Evolutionary conservation across 2,888 invertebrate genomes (phyloP).

Genomic region (Buathra laborator): DNA sequence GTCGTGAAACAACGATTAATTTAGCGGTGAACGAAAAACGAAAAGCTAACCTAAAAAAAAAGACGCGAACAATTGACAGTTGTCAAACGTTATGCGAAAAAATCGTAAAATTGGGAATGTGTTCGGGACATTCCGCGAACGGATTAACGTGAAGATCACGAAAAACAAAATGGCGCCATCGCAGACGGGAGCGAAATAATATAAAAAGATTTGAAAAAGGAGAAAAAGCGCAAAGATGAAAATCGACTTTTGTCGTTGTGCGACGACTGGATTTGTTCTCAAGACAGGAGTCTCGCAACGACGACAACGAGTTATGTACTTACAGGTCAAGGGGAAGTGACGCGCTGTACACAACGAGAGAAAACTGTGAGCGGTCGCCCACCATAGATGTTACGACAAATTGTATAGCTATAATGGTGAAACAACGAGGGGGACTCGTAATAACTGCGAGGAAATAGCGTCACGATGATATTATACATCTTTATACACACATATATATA

Average conservation of each 20-base stretch:
- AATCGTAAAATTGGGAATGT: too few species aligned
- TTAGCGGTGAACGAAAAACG: too few species aligned
- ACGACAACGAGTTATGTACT: slow-evolving; percentile 47
- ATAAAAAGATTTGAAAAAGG: neutral
- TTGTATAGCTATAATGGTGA: slow-evolving; percentile 18
- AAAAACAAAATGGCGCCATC: too few species aligned
- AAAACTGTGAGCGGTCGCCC: slow-evolving; percentile 57
- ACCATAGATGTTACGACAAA: slow-evolving; percentile 44
- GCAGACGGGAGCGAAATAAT: too few species aligned
- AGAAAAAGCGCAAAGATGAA: slow-evolving; percentile 36
- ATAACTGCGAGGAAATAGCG: slow-evolving; percentile 19
- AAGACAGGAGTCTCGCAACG: neutral
- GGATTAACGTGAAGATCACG: too few species aligned
- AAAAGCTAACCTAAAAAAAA: too few species aligned
- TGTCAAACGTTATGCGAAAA: too few species aligned
- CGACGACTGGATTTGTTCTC: slow-evolving; percentile 33
- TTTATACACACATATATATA: neutral
- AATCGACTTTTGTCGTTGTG: slow-evolving; percentile 50
- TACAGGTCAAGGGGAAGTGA: slow-evolving; percentile 64
- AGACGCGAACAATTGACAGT: too few species aligned
- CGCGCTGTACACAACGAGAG: slow-evolving; percentile 56
- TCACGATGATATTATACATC: neutral
- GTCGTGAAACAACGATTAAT: too few species aligned
- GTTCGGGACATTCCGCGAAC: too few species aligned
- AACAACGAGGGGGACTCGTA: slow-evolving; percentile 12